phyloP scores from a whole-genome alignment of 2,888 invertebrate genomes.

The Tanytarsus gracilentus region DNA sequence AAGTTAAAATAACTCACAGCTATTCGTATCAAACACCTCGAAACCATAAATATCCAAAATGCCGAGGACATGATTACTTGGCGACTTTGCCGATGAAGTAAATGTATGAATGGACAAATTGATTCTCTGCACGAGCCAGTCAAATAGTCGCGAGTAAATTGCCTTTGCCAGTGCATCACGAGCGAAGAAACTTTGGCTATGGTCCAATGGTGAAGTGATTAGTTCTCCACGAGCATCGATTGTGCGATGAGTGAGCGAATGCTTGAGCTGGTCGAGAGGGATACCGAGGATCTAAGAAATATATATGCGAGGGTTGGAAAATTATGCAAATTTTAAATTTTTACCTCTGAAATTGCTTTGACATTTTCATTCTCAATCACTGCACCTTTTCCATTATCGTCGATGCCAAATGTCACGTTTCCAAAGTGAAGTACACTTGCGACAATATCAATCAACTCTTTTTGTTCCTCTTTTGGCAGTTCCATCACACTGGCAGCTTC shows the following conservation, averaged over 20 bases:
- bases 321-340: conserved; percentile 30
- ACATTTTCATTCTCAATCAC: conserved; percentile 58
- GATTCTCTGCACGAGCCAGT: conserved; percentile 76
- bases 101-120: conserved; percentile 62
- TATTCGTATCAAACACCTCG: conserved; percentile 84
- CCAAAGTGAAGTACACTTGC: conserved; percentile 78
- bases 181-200: conserved; percentile 75
- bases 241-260: conserved; percentile 72
- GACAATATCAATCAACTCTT: conserved; percentile 70
- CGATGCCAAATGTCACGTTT: conserved; percentile 69
- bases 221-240: conserved; percentile 80
- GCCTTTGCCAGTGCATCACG: conserved; percentile 86
- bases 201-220: conserved; percentile 68
- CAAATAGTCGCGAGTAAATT: conserved; percentile 81
- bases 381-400: conserved; percentile 59
- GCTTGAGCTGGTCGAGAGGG: conserved; percentile 52
- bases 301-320: not conserved
- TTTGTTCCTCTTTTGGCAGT: conserved; percentile 60
- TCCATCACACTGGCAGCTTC: conserved; percentile 72
- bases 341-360: conserved; percentile 59
- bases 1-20: conserved; percentile 42
- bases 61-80: conserved; percentile 67
- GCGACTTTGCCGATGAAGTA: conserved; percentile 45
- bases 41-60: conserved; percentile 92
- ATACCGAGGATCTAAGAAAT: conserved; percentile 62